Conservation (phyloP, 2,888 invertebrate genomes). For the Trissolcus brochymenae region DNA sequence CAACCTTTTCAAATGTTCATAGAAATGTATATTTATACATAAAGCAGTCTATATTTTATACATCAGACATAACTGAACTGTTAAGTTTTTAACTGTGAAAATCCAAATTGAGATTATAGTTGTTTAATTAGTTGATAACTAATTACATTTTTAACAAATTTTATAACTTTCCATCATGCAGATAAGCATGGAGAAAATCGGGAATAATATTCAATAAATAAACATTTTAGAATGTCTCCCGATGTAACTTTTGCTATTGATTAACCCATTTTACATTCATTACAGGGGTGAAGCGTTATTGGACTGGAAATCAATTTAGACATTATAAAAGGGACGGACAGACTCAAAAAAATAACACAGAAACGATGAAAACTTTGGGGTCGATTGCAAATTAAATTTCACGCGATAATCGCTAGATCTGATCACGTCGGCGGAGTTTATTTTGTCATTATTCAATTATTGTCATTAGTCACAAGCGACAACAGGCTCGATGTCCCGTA, state of each 20-base stretch:
- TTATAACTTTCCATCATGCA: no score
- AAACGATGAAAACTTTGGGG: constrained; percentile 1
- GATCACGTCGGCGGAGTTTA: constrained; percentile 12
- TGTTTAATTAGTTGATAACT: no score
- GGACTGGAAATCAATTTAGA: constrained; percentile 11
- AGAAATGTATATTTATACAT: no score
- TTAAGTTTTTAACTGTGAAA: no score
- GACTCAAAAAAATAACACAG: constrained; percentile 16
- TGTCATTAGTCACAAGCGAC: constrained; percentile 2
- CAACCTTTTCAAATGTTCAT: no score
- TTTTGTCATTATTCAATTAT: constrained; percentile 1
- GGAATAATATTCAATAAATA: no score
- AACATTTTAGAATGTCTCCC: no score
- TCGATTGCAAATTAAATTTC: constrained; percentile 22
- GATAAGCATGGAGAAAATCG: no score
- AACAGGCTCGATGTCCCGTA: neutral
- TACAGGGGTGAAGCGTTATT: neutral
- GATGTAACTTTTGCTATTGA: constrained; percentile 1
- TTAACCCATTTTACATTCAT: constrained; percentile 1
- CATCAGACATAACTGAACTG: no score
- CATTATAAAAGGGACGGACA: neutral
- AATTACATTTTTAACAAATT: no score
- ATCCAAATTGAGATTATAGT: no score
- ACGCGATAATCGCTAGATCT: constrained; percentile 11
- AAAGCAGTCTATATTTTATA: no score